phyloP scores from a whole-genome alignment of 2,797 vertebrate species.

The Myioborus miniatus region DNA sequence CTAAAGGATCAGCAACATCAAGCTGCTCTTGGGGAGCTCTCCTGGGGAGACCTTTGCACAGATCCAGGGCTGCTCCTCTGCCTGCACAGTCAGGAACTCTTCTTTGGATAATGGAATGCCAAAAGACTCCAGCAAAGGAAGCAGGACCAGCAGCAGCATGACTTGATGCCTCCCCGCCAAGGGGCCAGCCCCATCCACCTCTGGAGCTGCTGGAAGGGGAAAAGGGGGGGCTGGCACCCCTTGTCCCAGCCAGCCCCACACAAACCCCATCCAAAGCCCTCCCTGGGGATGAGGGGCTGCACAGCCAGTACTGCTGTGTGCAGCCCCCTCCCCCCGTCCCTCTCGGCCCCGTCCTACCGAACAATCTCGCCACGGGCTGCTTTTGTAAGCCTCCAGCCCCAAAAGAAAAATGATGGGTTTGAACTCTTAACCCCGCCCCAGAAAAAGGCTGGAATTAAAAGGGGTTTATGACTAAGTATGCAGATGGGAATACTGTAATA shows the following conservation, averaged over 20 bases:
- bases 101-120: neutral
- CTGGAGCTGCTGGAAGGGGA: neutral
- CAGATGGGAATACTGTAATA: slow-evolving; percentile 65
- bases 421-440: slow-evolving; percentile 74
- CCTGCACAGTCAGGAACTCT: rapidly evolving
- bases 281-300: neutral
- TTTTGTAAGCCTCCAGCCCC: slow-evolving; percentile 58
- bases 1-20: rapidly evolving
- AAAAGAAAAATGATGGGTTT: slow-evolving; percentile 74
- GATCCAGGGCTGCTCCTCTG: neutral
- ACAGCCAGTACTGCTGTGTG: neutral
- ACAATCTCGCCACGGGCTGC: slow-evolving; percentile 55
- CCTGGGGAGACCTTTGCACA: neutral
- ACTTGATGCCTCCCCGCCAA: rapidly evolving
- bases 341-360: neutral
- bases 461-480: slow-evolving; percentile 58
- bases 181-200: neutral
- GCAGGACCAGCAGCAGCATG: neutral
- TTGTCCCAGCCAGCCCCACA: neutral
- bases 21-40: neutral
- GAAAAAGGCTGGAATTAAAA: slow-evolving; percentile 71
- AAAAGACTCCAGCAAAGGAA: neutral
- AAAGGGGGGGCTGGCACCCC: neutral
- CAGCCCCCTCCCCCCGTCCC: neutral
- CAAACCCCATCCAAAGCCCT: neutral